phyloP scores from a whole-genome alignment of 1,140 invertebrate species.

The Galleria mellonella region DNA sequence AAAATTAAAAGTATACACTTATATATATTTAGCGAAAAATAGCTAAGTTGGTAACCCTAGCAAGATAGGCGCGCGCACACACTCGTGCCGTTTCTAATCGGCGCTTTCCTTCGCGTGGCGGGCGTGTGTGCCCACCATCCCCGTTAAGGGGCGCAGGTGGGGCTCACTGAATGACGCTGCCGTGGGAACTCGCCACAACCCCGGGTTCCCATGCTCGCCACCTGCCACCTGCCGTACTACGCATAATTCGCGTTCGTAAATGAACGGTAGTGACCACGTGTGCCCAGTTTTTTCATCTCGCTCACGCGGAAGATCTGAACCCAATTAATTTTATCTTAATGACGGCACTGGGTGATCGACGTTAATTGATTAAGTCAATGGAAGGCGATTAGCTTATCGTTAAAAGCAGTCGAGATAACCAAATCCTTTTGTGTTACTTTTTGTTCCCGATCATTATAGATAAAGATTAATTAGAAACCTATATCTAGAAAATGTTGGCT shows the following conservation, averaged over 20 bases:
- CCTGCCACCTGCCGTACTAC: slow-evolving; percentile 69
- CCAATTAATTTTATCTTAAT: slow-evolving; percentile 70
- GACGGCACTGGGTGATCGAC: slow-evolving; percentile 38
- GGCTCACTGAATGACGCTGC: slow-evolving; percentile 57
- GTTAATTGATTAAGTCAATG: slow-evolving; percentile 46
- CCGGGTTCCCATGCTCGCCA: slow-evolving; percentile 61
- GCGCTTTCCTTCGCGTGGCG: slow-evolving; percentile 62
- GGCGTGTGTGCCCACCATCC: slow-evolving; percentile 57
- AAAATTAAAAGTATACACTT: too few species aligned
- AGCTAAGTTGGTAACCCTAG: neutral
- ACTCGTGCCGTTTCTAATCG: slow-evolving; percentile 45
- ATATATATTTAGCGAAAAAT: too few species aligned
- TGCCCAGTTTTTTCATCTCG: slow-evolving; percentile 55
- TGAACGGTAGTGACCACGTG: slow-evolving; percentile 73
- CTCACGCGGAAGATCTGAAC: slow-evolving; percentile 63
- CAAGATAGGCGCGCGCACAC: slow-evolving; percentile 16
- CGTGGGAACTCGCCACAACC: slow-evolving; percentile 64
- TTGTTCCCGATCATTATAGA: too few species aligned
- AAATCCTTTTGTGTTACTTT: too few species aligned
- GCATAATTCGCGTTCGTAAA: slow-evolving; percentile 73
- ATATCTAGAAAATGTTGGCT: too few species aligned
- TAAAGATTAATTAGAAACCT: too few species aligned
- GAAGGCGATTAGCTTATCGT: neutral
- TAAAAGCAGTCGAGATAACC: too few species aligned
- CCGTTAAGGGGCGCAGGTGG: slow-evolving; percentile 68